Conservation (phyloP, 2,888 invertebrate genomes). For the Cephus pygmeus region DNA sequence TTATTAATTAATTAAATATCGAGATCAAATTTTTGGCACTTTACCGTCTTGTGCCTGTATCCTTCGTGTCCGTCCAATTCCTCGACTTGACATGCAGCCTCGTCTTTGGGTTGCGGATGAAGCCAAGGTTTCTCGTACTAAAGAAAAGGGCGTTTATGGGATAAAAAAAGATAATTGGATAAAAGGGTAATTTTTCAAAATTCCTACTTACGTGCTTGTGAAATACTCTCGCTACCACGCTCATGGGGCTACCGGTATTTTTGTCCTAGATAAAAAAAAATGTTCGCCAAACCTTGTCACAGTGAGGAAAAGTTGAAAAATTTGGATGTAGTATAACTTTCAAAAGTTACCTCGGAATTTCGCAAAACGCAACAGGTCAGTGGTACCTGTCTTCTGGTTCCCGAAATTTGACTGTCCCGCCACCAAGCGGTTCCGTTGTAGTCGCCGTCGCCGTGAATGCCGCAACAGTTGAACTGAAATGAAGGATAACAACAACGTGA, state of each 20-base stretch:
- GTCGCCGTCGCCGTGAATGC: constrained; percentile 62
- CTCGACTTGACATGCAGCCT: constrained; percentile 51
- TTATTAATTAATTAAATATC: neutral
- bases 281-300: no score
- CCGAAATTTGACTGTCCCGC: constrained; percentile 57
- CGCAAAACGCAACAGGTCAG: constrained; percentile 62
- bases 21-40: neutral
- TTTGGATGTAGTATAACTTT: rapidly evolving
- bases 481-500: neutral
- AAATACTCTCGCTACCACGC: constrained; percentile 61
- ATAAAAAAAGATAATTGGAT: no score
- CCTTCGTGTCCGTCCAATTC: constrained; percentile 50
- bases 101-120: constrained; percentile 56
- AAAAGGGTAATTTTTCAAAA: no score
- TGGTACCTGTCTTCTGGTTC: constrained; percentile 55
- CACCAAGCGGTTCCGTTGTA: constrained; percentile 65
- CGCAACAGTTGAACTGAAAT: constrained; percentile 66
- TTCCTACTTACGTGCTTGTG: constrained; percentile 56
- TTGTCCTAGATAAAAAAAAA: constrained; percentile 41
- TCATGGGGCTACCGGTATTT: constrained; percentile 63
- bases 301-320: neutral
- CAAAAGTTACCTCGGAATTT: constrained; percentile 49
- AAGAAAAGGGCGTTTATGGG: constrained; percentile 9
- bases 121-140: constrained; percentile 62
- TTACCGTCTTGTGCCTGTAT: constrained; percentile 59